These are phyloP conservation scores for Tragelaphus strepsiceros DNA, from an alignment of 2,113 vertebrate genomes.

Conservation along the genomic window DNA sequence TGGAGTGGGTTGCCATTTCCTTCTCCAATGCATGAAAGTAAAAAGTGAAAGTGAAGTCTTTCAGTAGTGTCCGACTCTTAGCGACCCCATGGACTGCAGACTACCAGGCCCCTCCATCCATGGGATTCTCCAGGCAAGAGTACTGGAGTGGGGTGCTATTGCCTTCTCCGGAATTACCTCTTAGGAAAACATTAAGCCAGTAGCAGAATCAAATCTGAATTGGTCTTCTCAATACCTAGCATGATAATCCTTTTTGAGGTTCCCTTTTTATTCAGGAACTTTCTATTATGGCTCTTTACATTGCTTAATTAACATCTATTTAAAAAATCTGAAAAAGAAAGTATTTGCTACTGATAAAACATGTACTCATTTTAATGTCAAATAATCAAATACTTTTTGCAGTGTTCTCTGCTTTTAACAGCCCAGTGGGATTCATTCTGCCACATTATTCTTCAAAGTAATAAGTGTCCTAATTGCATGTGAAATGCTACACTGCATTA, in stretches of 20 bases:
- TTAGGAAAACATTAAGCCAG: neutral
- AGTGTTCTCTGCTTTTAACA: neutral
- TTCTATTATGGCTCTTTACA: neutral
- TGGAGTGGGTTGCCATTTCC: too few species aligned
- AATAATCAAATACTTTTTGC: neutral
- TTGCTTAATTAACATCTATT: neutral
- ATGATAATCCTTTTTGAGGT: neutral
- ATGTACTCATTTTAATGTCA: neutral
- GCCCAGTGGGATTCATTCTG: conserved; percentile 32
- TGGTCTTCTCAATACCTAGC: neutral
- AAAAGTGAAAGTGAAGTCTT: too few species aligned
- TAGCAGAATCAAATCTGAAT: neutral
- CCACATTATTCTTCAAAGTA: conserved; percentile 55
- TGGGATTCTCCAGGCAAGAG: too few species aligned
- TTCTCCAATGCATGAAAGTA: too few species aligned
- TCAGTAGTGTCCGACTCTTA: too few species aligned
- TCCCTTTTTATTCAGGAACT: neutral
- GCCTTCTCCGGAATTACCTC: neutral
- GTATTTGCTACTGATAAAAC: neutral
- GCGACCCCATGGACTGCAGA: too few species aligned
- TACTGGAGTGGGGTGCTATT: too few species aligned
- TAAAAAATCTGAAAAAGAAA: neutral
- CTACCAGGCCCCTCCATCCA: too few species aligned
- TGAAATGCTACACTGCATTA: conserved; percentile 66
- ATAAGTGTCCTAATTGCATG: conserved; percentile 63